Conservation (phyloP, 2,797 vertebrate genomes). For the Vipera latastei region DNA sequence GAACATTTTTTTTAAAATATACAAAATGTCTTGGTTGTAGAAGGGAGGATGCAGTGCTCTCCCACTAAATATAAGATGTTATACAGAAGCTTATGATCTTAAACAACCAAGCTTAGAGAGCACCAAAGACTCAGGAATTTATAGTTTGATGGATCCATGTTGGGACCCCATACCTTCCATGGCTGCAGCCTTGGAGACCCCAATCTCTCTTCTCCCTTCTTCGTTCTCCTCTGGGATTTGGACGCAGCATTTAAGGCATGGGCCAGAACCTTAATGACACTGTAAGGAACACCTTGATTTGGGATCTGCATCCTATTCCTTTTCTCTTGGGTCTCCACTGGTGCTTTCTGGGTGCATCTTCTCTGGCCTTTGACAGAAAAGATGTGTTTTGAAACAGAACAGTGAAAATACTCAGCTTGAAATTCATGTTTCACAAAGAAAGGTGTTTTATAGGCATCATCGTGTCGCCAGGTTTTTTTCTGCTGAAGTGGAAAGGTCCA, state of each 20-base stretch:
- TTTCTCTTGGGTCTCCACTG: not conserved
- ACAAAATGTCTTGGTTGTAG: too few relatives aligned
- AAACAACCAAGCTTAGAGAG: too few relatives aligned
- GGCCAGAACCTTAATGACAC: not conserved
- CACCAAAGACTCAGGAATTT: too few relatives aligned
- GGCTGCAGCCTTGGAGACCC: not conserved
- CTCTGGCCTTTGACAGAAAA: not conserved
- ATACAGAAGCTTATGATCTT: too few relatives aligned
- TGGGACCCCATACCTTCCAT: not conserved
- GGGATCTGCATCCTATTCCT: fast-evolving
- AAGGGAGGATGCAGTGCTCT: too few relatives aligned
- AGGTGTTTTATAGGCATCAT: too few relatives aligned
- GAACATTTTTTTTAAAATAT: too few relatives aligned
- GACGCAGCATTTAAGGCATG: not conserved
- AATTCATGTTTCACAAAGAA: not conserved
- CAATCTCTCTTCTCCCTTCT: not conserved
- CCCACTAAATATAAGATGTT: too few relatives aligned
- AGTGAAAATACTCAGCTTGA: not conserved
- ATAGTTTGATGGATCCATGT: too few relatives aligned
- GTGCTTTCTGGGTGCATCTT: not conserved
- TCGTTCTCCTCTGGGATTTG: not conserved
- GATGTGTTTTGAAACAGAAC: not conserved
- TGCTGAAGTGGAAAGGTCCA: too few relatives aligned
- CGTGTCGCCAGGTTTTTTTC: too few relatives aligned
- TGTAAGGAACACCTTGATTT: not conserved